Evolutionary conservation across 37 sponge, comb jelly and placozoan species (phyloP), one percentile per base, ranked within the genome.

Genomic region (Halichondria panicea): DNA sequence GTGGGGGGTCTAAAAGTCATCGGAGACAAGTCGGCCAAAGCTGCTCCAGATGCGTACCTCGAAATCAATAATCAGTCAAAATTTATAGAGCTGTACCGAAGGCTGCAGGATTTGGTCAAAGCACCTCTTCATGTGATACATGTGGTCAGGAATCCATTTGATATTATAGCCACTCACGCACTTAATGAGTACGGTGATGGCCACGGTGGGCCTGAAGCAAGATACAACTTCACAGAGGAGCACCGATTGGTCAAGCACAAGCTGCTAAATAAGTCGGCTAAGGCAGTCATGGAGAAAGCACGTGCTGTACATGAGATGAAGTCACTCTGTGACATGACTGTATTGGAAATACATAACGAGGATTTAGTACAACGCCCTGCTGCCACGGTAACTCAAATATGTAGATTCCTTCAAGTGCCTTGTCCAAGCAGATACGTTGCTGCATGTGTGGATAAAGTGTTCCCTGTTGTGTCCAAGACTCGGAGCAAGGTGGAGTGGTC

Each of bases 141-240:
- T 52, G 81, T 81, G 22, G 63, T 81, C 25, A 58, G 81, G 30
- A 81, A 81, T 38, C 81, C 81, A 45, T 81, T 62, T 59, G 81
- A 81, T 39, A 72, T 70, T 40, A 81, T 81, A n/a, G 55, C 81
- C 37, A 81, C 81, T 8, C 15, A 53, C 19, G n/a, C 61, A 21
- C 35, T 70, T n/a, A n/a, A n/a, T n/a, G n/a, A n/a, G n/a, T n/a
- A n/a, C n/a, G n/a, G n/a, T n/a, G n/a, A n/a, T n/a, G n/a, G n/a
- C n/a, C n/a, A n/a, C n/a, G n/a, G n/a, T n/a, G n/a, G n/a, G n/a
- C n/a, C n/a, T n/a, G n/a, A n/a, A n/a, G n/a, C n/a, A n/a, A n/a
- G n/a, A n/a, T n/a, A n/a, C n/a, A n/a, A n/a, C n/a, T n/a, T n/a
- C n/a, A n/a, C n/a, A n/a, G n/a, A n/a, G n/a, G n/a, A n/a, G n/a